Evolutionary conservation across 2,113 vertebrate genomes (phyloP).

Genomic region (Crotalus helleri): DNA sequence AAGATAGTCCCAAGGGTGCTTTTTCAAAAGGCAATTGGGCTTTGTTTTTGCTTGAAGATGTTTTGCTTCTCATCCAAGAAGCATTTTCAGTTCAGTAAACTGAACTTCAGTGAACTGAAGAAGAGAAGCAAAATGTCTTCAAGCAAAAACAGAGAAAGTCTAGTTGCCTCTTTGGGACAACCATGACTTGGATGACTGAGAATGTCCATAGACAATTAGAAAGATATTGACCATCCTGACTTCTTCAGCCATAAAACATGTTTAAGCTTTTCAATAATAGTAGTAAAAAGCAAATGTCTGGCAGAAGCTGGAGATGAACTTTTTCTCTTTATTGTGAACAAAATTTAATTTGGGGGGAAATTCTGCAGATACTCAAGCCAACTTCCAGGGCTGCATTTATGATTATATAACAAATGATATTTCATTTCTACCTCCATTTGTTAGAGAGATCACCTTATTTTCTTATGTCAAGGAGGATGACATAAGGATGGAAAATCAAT

Average conservation of each 20-base stretch:
- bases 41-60: too few relatives aligned
- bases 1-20: not conserved
- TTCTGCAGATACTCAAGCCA: not conserved
- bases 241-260: not conserved
- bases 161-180: too few relatives aligned
- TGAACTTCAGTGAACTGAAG: too few relatives aligned
- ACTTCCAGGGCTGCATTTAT: not conserved
- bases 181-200: too few relatives aligned
- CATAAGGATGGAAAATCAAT: not conserved
- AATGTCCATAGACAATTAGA: not conserved
- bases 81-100: too few relatives aligned
- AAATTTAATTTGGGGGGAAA: not conserved
- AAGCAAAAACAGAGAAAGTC: too few relatives aligned
- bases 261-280: not conserved
- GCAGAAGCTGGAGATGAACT: not conserved
- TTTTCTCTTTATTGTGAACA: not conserved
- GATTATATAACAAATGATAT: not conserved
- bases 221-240: not conserved
- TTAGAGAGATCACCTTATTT: not conserved
- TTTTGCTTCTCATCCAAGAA: too few relatives aligned
- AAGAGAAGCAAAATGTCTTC: too few relatives aligned
- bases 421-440: not conserved
- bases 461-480: not conserved
- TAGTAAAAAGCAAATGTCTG: not conserved
- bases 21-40: too few relatives aligned